Evolutionary conservation across 2,113 vertebrate genomes (phyloP).

Genomic region (Poeciliopsis retropinna): DNA sequence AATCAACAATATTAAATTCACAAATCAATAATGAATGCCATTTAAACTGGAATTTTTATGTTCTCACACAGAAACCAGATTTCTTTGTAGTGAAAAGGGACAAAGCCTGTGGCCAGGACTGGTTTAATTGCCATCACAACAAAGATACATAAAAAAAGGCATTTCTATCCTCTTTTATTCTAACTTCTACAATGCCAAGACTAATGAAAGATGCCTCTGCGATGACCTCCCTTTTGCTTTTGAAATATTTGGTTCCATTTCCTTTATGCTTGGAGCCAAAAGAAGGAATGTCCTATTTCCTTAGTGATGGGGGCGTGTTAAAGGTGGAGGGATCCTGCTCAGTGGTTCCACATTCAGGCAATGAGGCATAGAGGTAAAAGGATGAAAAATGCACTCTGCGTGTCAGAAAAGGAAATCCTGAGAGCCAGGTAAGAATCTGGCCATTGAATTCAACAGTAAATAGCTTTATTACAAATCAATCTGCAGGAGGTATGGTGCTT

Average conservation of each 20-base stretch:
- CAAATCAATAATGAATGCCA: not conserved
- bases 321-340: not conserved
- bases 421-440: not conserved
- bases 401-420: not conserved
- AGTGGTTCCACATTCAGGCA: constrained; percentile 1
- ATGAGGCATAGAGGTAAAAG: not conserved
- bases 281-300: constrained; percentile 62
- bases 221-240: constrained; percentile 42
- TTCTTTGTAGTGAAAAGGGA: not conserved
- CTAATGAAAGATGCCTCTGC: constrained; percentile 29
- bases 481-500: not conserved
- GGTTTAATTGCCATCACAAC: not conserved
- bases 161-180: constrained; percentile 9
- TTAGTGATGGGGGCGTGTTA: not conserved
- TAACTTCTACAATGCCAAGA: constrained; percentile 1
- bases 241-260: constrained; percentile 63
- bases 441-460: not conserved
- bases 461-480: not conserved
- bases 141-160: not conserved
- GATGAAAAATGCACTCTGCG: not conserved
- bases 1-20: too few species aligned
- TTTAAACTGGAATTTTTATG: not conserved
- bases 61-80: not conserved
- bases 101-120: not conserved
- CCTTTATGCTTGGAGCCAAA: constrained; percentile 42